A percentile compares a stretch with the other conserved stretches of the same genome.
These are phyloP conservation scores for Polyploca ridens DNA, from an alignment of 2,888 invertebrate species.

Conservation along the genomic window DNA sequence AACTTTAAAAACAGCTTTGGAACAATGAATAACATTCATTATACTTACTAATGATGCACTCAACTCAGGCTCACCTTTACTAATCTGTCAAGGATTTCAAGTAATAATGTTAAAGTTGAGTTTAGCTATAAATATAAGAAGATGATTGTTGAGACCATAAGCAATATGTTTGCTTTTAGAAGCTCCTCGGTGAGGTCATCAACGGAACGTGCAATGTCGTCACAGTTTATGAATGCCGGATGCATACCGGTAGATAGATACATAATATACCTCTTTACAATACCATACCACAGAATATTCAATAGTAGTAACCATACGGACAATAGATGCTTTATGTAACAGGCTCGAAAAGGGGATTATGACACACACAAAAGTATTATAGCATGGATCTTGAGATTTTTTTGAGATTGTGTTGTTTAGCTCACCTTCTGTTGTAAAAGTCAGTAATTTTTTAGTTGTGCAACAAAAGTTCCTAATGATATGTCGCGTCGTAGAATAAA, in stretches of 20 bases:
- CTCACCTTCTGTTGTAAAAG: too few relatives aligned
- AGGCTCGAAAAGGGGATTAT: too few relatives aligned
- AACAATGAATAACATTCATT: not conserved
- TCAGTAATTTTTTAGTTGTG: too few relatives aligned
- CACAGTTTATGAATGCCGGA: constrained; percentile 30
- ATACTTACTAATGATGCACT: constrained; percentile 27
- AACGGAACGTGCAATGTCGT: constrained; percentile 32
- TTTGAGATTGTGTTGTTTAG: too few relatives aligned
- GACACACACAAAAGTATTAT: too few relatives aligned
- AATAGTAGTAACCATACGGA: not conserved
- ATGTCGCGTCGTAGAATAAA: too few relatives aligned
- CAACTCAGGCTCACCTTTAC: constrained; percentile 40
- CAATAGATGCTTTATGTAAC: too few relatives aligned
- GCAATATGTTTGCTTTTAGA: constrained; percentile 24
- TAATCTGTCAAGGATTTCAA: constrained; percentile 46
- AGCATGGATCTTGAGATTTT: too few relatives aligned
- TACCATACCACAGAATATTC: too few relatives aligned
- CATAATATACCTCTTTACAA: constrained; percentile 2
- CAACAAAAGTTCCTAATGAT: too few relatives aligned
- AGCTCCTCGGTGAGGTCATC: constrained; percentile 56
- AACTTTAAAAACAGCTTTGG: not conserved
- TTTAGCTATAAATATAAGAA: constrained; percentile 26
- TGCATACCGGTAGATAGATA: constrained; percentile 19
- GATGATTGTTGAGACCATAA: constrained; percentile 11
- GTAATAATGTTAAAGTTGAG: constrained; percentile 56